Percentiles rank a stretch among this genome's conserved stretches.
phyloP scores from a whole-genome alignment of 1,140 invertebrate genomes.

The Doryteuthis pealeii region DNA sequence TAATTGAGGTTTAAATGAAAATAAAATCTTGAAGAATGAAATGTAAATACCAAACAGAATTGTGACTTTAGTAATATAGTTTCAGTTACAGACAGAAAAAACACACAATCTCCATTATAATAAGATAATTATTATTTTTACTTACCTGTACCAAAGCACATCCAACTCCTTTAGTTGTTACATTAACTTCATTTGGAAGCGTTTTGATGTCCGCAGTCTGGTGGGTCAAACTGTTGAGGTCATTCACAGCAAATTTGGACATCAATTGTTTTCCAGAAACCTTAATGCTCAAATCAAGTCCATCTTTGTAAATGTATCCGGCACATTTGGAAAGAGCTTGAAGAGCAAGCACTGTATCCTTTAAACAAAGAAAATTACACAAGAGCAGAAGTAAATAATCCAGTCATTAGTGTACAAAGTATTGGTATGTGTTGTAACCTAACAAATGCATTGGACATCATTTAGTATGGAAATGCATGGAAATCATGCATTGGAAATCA shows the following conservation, averaged over 20 bases:
- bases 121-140: too few relatives aligned
- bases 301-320: conserved; percentile 29
- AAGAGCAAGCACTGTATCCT: conserved; percentile 62
- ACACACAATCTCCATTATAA: too few relatives aligned
- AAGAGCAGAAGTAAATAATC: conserved; percentile 8
- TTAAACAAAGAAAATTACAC: neutral
- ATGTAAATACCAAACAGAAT: too few relatives aligned
- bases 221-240: conserved; percentile 44
- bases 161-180: conserved; percentile 78
- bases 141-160: conserved; percentile 76
- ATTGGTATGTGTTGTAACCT: neutral
- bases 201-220: conserved; percentile 28
- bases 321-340: conserved; percentile 60
- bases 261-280: conserved; percentile 17
- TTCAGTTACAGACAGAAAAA: too few relatives aligned
- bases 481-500: too few relatives aligned
- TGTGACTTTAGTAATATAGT: too few relatives aligned
- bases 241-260: conserved; percentile 33
- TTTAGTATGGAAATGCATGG: too few relatives aligned
- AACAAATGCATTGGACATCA: too few relatives aligned
- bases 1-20: too few relatives aligned
- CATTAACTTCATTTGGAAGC: conserved; percentile 36
- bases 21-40: too few relatives aligned
- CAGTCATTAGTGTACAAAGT: neutral
- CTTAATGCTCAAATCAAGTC: conserved; percentile 22